Base-by-base conservation (phyloP, 2,797 vertebrate species). In the Adrianichthys oophorus region DNA sequence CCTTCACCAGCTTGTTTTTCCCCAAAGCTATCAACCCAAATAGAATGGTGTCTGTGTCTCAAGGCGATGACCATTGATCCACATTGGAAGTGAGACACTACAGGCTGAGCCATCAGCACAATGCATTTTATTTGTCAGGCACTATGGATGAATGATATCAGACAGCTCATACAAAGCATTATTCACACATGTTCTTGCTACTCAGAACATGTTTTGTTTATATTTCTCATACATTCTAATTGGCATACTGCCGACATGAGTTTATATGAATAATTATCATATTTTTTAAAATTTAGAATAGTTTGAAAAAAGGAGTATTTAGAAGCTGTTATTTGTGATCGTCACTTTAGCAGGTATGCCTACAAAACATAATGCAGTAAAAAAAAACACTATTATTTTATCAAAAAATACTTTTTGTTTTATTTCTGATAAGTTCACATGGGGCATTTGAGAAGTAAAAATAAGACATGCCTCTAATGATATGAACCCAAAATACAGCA, bases 1-100 rank as follows among this genome's bases (percentile, higher is more conserved):
- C 80, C 79, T 81, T 75, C 72, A 62, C 78, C 65, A 73, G 79
- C 75, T 89, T 87, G 80, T 87, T 82, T 82, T 68, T 68, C 78
- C 84, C 71, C 73, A 43, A 52, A 84, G 83, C 86, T 71, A 85
- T 87, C 83, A 82, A 81, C 82, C 73, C 80, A 87, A 89, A 89
- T 80, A 85, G 81, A 88, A 87, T 84, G 74, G 76, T 82, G 81
- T 87, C 85, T 83, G 69, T 69, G 67, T 85, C 88, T 87, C 83
- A 79, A 85, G 89, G 80, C 82, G 45, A 79, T 62, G 56, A 62
- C 69, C 83, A 89, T 89, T 89, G 90, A 89, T 89, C 82, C 88
- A 81, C 68, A 85, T 47, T 86, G 81, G 72, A 82, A 80, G 82
- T 72, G 73, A 89, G 85, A 87, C 47, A 56, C 79, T 64, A 53